These are phyloP conservation scores for Notamacropus eugenii DNA, from an alignment of 2,797 vertebrate species.

Conservation along the genomic window DNA sequence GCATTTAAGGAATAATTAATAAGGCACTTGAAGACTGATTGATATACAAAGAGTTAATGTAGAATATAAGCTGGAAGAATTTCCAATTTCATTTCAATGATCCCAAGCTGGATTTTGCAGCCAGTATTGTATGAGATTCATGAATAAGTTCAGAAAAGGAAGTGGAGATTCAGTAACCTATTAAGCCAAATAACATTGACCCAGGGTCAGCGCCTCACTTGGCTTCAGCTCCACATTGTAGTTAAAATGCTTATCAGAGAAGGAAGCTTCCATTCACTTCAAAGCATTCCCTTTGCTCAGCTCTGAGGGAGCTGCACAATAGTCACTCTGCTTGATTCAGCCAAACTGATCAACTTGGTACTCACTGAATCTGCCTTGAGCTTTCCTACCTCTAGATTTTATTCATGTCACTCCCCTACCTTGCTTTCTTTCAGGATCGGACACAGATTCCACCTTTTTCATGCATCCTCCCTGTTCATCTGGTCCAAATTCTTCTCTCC, in stretches of 20 bases:
- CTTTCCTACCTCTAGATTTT: neutral
- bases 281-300: constrained; percentile 14
- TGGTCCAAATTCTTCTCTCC: neutral
- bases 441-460: constrained; percentile 31
- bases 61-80: neutral
- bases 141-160: constrained; percentile 36
- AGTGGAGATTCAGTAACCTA: neutral
- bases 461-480: neutral
- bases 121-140: neutral
- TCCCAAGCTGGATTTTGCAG: constrained; percentile 37
- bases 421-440: neutral
- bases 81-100: constrained; percentile 30
- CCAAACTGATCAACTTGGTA: neutral
- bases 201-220: constrained; percentile 16
- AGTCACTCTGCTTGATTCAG: constrained; percentile 15
- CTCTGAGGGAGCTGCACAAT: neutral
- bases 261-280: constrained; percentile 11
- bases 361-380: neutral
- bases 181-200: constrained; percentile 27
- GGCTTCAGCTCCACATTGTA: constrained; percentile 17
- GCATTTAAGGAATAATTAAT: neutral
- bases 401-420: neutral
- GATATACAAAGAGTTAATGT: neutral
- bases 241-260: constrained; percentile 50
- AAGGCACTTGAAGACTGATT: neutral